Conservation (phyloP, 2,888 invertebrate genomes). For the Neocrepidodera transversa region DNA sequence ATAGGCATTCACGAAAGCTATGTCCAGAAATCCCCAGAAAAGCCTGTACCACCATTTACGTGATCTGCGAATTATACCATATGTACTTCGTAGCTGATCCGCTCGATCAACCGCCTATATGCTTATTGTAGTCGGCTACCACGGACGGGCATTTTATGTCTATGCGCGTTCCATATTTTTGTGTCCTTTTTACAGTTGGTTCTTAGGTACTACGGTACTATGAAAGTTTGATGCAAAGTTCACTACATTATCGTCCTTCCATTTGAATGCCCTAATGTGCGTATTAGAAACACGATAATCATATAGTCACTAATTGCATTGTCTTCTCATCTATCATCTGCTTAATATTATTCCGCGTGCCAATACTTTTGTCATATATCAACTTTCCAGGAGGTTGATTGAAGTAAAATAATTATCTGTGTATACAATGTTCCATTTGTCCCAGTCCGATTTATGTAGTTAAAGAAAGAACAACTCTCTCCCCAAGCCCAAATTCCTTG, state of each 20-base stretch:
- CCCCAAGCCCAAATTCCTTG: slow-evolving; percentile 39
- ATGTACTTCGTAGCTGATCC: slow-evolving; percentile 20
- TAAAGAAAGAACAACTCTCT: slow-evolving; percentile 40
- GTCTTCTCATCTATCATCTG: not conserved
- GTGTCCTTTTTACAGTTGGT: slow-evolving; percentile 34
- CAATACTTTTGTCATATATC: slow-evolving; percentile 23
- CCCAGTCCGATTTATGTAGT: slow-evolving; percentile 30
- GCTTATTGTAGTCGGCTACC: slow-evolving; percentile 27
- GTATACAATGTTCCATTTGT: slow-evolving; percentile 25
- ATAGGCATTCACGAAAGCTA: slow-evolving; percentile 20
- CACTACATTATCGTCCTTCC: slow-evolving; percentile 31
- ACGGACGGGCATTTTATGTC: slow-evolving; percentile 30
- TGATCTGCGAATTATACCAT: slow-evolving; percentile 25
- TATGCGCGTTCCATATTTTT: slow-evolving; percentile 35
- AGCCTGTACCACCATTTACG: slow-evolving; percentile 47
- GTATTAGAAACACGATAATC: slow-evolving; percentile 28
- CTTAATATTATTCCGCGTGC: slow-evolving; percentile 21
- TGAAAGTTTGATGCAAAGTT: slow-evolving; percentile 38
- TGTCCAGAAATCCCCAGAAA: slow-evolving; percentile 38
- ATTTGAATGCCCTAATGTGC: slow-evolving; percentile 28
- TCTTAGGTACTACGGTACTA: slow-evolving; percentile 39
- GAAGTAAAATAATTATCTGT: slow-evolving; percentile 27
- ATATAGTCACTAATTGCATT: slow-evolving; percentile 23
- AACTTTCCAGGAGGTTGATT: slow-evolving; percentile 22
- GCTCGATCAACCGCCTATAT: slow-evolving; percentile 31